Evolutionary conservation across 2,113 vertebrate species (phyloP), one percentile per base, ranked within the genome.

Genomic region (Archocentrus centrarchus): DNA sequence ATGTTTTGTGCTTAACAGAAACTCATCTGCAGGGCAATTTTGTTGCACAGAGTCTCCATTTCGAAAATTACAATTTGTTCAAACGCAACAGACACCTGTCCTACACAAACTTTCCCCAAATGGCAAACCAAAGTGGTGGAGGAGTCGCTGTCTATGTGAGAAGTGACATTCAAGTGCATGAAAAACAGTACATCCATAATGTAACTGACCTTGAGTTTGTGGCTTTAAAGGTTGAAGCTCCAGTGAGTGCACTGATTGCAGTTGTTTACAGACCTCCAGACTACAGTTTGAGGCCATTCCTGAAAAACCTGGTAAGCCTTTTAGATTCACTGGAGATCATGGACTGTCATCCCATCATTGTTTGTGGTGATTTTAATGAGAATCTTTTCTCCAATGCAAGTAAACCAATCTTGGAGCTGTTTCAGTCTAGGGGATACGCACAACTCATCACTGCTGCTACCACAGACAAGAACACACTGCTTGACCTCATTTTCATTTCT

Each of bases 161-260:
- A 59, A 59, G 39, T 35, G 4, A 76, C 13, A 22, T 76, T 39
- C 32, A 76, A 30, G 57, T 41, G 10, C n/a, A 18, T 47, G 61
- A 78, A 47, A 47, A 14, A 15, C 61, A 22, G 18, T 83, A 83
- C 41, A 32, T 77, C 18, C 53, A 68, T 4, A 78, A 78, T 78
- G 82, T 83, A 18, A 77, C 73, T 59, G 73, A 83, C 30, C 70
- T 64, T 4, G 59, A 83, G 60, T 83, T 77, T 78, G 17, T 70
- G 5, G 80, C 10, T 75, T 50, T 78, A 6, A 64, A 66, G 53
- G 75, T 78, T 35, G 50, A 83, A 14, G 60, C 60, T 18, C 61
- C 75, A 14, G 10, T 57, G 13, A 9, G 5, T 5, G 70, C 73
- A 37, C 10, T 76, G 53, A 58, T n/a, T n/a, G n/a, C n/a, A n/a